phyloP scores from a whole-genome alignment of 2,113 vertebrate species.

The Mastomys coucha region DNA sequence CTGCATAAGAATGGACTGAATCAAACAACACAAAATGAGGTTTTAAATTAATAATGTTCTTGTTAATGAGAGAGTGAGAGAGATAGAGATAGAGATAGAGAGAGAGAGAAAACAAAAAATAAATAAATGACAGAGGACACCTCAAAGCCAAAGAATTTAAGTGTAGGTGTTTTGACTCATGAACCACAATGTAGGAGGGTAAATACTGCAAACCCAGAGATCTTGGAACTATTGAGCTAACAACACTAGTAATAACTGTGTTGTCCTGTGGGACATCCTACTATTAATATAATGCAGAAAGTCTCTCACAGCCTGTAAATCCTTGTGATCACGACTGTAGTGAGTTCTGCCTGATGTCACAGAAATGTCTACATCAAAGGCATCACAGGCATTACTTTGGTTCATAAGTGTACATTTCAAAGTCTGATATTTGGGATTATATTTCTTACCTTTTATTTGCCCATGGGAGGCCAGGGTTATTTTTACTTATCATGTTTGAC shows the following conservation, averaged over 20 bases:
- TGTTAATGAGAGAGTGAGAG: background rate
- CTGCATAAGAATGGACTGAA: background rate
- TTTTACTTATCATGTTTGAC: no score
- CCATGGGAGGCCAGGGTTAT: no score
- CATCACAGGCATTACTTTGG: background rate
- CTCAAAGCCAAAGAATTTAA: no score
- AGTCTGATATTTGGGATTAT: background rate
- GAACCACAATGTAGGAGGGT: background rate
- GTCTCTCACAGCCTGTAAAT: background rate
- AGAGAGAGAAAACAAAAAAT: no score
- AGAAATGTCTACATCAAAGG: background rate
- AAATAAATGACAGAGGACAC: no score
- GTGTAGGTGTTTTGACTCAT: background rate
- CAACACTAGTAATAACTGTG: background rate
- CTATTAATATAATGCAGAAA: background rate
- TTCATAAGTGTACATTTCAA: background rate
- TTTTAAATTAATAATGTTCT: background rate
- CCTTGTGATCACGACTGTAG: background rate
- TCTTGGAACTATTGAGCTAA: background rate
- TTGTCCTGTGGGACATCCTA: background rate
- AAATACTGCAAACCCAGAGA: background rate
- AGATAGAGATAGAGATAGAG: no score
- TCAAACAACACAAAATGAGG: background rate
- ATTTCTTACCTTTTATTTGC: no score
- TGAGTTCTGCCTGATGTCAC: accelerated